Base-by-base conservation (phyloP, 2,888 invertebrate genomes). In the Euspilapteryx auroguttella region DNA sequence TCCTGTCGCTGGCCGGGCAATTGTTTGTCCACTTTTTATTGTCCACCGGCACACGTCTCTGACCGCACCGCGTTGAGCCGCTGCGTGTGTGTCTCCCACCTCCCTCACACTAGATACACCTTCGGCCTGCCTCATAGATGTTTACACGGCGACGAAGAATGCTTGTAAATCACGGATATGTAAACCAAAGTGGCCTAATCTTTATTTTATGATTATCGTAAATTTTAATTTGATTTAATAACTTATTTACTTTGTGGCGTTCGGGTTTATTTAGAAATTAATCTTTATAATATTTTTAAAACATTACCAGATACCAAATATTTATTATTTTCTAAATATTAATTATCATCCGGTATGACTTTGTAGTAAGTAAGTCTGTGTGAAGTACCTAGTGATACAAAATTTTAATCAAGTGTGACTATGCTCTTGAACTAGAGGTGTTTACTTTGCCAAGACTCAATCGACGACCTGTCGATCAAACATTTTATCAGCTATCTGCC, bases 211-310 rank as follows among this genome's bases (percentile, higher is more conserved):
- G 62, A 53, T 54, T 53, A 58, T 58, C 65, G 56, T 75, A 68
- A 71, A 71, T 66, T 56, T 54, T 48, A 53, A 59, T 65, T 64
- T 61, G 54, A 64, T 64, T 63, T 66, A 66, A 69, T 68, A 62
- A 64, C 64, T 65, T 64, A 68, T 63, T 66, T 59, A 59, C 52
- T 49, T 51, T 54, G 48, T 44, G 49, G 37, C 36, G 45, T 41
- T 49, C 39, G 37, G 34, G 32, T 39, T 41, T 47, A 50, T 53
- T 47, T 47, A 44, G 51, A 49, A 55, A 58, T 55, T 54, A 57
- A 58, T 61, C 52, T 52, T 51, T 36, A 47, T 55, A 54, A 57
- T 61, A 53, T 47, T 42, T 45, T 50, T 41, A 43, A 42, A 43
- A 37, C 42, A 42, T 46, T 38, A 37, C 41, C 35, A 41, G 38